Base-by-base conservation (phyloP, 2,797 vertebrate species). In the Cirrhinus mrigala region DNA sequence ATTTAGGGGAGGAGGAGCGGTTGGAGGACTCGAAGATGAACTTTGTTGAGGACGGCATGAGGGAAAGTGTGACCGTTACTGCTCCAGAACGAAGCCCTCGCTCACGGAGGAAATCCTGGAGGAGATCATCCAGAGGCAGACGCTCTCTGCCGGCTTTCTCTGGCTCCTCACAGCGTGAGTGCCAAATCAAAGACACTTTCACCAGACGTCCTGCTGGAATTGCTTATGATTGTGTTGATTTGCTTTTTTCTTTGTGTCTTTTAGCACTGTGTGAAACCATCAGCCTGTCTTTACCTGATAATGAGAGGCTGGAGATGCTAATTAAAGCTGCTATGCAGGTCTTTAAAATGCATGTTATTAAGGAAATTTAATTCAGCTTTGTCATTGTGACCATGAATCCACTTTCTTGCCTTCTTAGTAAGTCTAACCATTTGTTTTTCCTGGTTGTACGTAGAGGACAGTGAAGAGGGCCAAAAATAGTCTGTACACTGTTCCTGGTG, bases 291-390 rank as follows among this genome's bases (percentile, higher is more conserved):
- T 85, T 96, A 66, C 83, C 94, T 46, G 92, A 90, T 5, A 81
- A 94, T 24, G 93, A 96, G 70, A 94, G 96, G 66, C 90, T 96
- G 1, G 91, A 95, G 52, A 92, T 94, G 86, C 90, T 97, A 58
- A 93, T 96, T 91, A 94, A 95, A 84, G 92, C 94, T 58, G 93
- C 95, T 2, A 93, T 96, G 93, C 93, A 87, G 94, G 96, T 95
- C 86, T 88, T 88, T 85, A n/a, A 40, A 29, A 37, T 22, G 79
- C 37, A 14, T 24, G 8, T 44, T 24, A 14, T 37, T n/a, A 33
- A 74, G 7, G 22, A 33, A 33, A 52, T 46, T 71, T 2, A 22
- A 24, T 50, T 70, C 24, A 29, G 40, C 24, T 60, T 79, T 79
- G 73, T 22, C 15, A 56, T 54, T 29, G 33, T 40, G 12, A 40